Percentiles rank a stretch among this genome's conserved stretches.
phyloP scores from a whole-genome alignment of 2,797 vertebrate species.

The Macroramphosus scolopax region DNA sequence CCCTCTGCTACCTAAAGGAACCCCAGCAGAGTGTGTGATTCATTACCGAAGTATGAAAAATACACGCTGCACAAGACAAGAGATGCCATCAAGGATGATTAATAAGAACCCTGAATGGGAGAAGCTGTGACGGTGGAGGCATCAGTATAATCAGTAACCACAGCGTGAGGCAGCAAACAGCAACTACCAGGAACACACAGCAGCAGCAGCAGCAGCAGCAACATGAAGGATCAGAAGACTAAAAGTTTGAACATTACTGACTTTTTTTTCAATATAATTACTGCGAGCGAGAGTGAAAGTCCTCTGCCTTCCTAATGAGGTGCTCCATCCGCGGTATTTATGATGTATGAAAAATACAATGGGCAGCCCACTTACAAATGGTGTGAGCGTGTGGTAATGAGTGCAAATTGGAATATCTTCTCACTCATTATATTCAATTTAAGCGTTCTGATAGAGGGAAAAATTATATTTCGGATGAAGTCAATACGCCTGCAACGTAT shows the following conservation, averaged over 20 bases:
- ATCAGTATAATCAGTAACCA: conserved; percentile 29
- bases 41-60: conserved; percentile 23
- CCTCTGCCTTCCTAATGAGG: conserved; percentile 6
- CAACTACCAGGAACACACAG: too few relatives aligned
- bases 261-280: conserved; percentile 19
- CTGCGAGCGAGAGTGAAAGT: conserved; percentile 5
- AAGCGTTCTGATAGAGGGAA: conserved; percentile 5
- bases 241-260: conserved; percentile 14
- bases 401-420: conserved; percentile 13
- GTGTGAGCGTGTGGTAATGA: conserved; percentile 1
- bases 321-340: not conserved
- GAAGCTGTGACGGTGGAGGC: conserved; percentile 18
- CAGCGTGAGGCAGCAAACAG: conserved; percentile 5
- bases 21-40: conserved; percentile 1
- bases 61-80: conserved; percentile 11
- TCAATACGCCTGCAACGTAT: not conserved
- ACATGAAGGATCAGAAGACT: conserved; percentile 13
- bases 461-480: not conserved
- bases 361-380: conserved; percentile 1
- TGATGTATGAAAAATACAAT: conserved; percentile 19
- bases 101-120: conserved; percentile 11
- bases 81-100: conserved; percentile 20
- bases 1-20: conserved; percentile 6
- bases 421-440: conserved; percentile 1
- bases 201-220: not conserved